phyloP scores from a whole-genome alignment of 2,888 invertebrate genomes.

The Nasonovia ribisnigri region DNA sequence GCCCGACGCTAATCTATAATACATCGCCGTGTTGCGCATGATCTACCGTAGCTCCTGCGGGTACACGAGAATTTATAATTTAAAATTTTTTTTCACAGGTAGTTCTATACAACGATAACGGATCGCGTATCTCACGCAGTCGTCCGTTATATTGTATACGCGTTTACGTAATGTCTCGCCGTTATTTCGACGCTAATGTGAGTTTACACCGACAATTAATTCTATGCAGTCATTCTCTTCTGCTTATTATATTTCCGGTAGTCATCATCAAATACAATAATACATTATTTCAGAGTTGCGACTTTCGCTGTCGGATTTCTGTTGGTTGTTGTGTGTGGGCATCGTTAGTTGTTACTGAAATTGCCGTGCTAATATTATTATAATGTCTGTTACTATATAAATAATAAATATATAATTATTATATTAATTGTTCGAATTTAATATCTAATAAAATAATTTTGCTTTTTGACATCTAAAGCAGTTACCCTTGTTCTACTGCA shows the following conservation, averaged over 20 bases:
- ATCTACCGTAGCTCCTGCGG: neutral
- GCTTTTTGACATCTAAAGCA: neutral
- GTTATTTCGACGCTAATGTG: neutral
- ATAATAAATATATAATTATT: neutral
- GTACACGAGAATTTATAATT: neutral
- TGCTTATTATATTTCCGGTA: slow-evolving; percentile 12
- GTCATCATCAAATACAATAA: neutral
- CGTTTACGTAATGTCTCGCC: neutral
- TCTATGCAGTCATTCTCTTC: neutral
- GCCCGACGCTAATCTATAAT: neutral
- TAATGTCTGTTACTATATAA: neutral
- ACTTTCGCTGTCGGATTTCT: neutral
- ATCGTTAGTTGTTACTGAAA: neutral
- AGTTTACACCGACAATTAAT: slow-evolving; percentile 4
- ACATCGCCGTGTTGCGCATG: neutral
- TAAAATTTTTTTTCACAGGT: neutral
- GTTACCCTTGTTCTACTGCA: neutral
- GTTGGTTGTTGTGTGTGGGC: neutral
- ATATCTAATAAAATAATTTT: neutral
- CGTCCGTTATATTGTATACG: neutral
- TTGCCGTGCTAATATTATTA: neutral
- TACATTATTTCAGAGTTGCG: neutral
- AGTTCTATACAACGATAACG: neutral
- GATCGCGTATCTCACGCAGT: slow-evolving; percentile 7
- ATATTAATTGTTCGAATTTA: neutral